These are phyloP conservation scores for Neosalanx taihuensis DNA, from an alignment of 2,797 vertebrate species.

Conservation along the genomic window DNA sequence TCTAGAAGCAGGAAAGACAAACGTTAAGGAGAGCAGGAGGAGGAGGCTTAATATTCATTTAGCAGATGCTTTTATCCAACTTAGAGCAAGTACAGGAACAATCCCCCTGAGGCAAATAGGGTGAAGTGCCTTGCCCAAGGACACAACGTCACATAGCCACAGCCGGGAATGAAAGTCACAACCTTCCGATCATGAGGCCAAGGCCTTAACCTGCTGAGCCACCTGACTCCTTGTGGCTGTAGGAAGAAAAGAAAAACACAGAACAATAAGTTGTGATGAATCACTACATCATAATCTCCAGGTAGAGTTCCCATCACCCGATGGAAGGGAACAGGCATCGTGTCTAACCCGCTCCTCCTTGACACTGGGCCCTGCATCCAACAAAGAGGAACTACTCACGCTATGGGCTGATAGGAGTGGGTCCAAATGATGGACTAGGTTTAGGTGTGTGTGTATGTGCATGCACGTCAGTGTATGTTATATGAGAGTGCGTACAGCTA, in stretches of 20 bases:
- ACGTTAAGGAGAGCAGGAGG: too few relatives aligned
- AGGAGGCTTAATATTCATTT: too few relatives aligned
- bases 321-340: background rate
- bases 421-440: constrained; percentile 57
- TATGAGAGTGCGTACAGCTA: constrained; percentile 59
- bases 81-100: too few relatives aligned
- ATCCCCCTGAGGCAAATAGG: too few relatives aligned
- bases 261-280: background rate
- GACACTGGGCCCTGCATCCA: constrained; percentile 60
- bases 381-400: constrained; percentile 65
- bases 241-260: background rate
- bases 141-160: too few relatives aligned
- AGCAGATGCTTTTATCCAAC: too few relatives aligned
- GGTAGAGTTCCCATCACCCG: background rate
- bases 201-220: too few relatives aligned
- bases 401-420: constrained; percentile 65
- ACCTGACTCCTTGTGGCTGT: too few relatives aligned
- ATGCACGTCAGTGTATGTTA: constrained; percentile 20
- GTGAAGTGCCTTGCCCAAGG: too few relatives aligned
- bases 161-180: too few relatives aligned
- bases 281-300: background rate
- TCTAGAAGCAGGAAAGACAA: background rate
- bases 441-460: constrained; percentile 33
- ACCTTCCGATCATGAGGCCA: too few relatives aligned
- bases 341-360: constrained; percentile 51